Evolutionary conservation across 2,797 vertebrate species (phyloP), one percentile per base, ranked within the genome.

Genomic region (Lepus townsendii): DNA sequence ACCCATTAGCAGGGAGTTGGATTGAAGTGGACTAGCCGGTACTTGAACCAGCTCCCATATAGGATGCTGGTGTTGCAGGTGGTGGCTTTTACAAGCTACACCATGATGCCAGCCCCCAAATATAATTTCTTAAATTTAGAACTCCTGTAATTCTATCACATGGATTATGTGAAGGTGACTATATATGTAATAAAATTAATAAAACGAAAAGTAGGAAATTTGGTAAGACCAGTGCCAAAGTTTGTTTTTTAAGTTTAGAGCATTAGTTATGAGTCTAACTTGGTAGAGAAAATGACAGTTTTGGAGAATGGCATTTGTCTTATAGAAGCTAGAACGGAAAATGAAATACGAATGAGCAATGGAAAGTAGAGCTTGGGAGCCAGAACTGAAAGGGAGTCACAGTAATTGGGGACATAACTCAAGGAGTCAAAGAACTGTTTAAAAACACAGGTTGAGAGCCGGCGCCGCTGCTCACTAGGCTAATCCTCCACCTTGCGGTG

Each of bases 271-370:
- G 24, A 82, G 60, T 50, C 54, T 50, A 50, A 62, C 47, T 88
- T 88, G 80, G 50, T 47, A 62, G 62, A 52, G 77, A 88, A 88
- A 88, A 80, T 82, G 60, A 75, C 50, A 82, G 50, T 68, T 82
- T 92, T 47, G 35, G 47, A 80, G 76, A 73, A 65, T 19, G 27
- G 16, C 42, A 54, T 2, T 73, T 75, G 47, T 38, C 57, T 63
- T 1, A 71, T 84, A 60, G 63, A 77, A 69, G 22, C 72, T 84
- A 30, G 35, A 68, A 35, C 60, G 65, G 19, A 78, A 69, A 69
- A 35, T 57, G 30, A 62, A 60, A 60, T 20, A 62, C 52, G 52
- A 78, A 69, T 77, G 47, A 85, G 38, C 78, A 71, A 71, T 35
- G 38, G 60, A 62, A 85, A 42, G 63, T 85, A 16, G 32, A 77